Base-by-base conservation (phyloP, 2,797 vertebrate species). In the Halcyon badia region DNA sequence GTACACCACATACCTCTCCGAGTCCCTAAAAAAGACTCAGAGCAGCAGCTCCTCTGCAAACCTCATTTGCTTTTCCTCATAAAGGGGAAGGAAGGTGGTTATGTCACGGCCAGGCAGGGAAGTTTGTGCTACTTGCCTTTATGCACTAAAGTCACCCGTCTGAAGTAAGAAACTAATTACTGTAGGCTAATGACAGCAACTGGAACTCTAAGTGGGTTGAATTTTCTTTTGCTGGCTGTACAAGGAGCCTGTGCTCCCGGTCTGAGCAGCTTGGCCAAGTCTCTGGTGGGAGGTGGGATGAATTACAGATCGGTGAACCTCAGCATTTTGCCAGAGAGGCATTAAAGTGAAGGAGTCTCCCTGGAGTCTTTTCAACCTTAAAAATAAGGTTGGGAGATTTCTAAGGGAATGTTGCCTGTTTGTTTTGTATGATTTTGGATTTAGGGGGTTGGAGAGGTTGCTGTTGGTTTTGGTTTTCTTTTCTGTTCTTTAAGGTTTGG, bases 111-210 rank as follows among this genome's bases (percentile, higher is more conserved):
- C 49, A 69, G 49, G 42, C 6, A 2, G 39, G 35, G 24, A 80
- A 92, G 18, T 79, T 58, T 54, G 33, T 10, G 54, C 14, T 46
- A 18, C 9, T 2, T 31, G n/a, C 24, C 19, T 71, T 66, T 48
- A 25, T n/a, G n/a, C 39, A 80, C 17, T 21, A 10, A 80, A 70
- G 10, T 39, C 51, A 44, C 22, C 73, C 0, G 0, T 51, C 30
- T 79, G 26, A 89, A 56, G 7, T 9, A 73, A 90, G 71, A 44
- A 91, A 31, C 15, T 64, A 52, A 58, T 81, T 69, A 33, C 18
- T 51, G 7, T 51, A 70, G 49, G 31, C 25, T 64, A 57, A 64
- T 31, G 33, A 52, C 14, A 68, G 13, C 3, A 35, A 13, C 25
- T 44, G 33, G 25, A 20, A 52, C 17, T 68, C 66, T 4, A 31